These are phyloP conservation scores for Acanthoscelides obtectus DNA, from an alignment of 2,888 invertebrate species.

Conservation along the genomic window DNA sequence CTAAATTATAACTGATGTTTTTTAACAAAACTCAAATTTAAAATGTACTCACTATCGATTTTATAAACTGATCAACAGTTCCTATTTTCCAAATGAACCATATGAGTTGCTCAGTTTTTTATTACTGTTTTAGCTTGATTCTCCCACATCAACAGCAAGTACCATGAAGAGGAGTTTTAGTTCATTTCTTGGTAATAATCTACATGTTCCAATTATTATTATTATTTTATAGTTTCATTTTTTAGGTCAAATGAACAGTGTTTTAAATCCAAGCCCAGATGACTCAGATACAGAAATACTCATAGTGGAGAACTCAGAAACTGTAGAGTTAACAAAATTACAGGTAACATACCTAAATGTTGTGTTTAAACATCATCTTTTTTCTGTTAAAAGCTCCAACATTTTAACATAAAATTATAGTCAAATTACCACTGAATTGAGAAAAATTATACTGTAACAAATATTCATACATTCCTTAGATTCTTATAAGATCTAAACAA, in stretches of 20 bases:
- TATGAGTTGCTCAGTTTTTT: background rate
- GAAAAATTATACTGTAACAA: no score
- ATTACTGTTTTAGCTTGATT: constrained; percentile 63
- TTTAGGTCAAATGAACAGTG: constrained; percentile 65
- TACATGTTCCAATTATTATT: constrained; percentile 2
- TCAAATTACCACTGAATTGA: no score
- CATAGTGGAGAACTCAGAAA: constrained; percentile 60
- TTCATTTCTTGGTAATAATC: constrained; percentile 57
- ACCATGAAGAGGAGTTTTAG: constrained; percentile 69
- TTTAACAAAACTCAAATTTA: no score
- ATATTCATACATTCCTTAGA: no score
- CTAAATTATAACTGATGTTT: no score
- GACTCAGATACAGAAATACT: constrained; percentile 69
- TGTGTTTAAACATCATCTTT: background rate
- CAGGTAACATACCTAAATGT: constrained; percentile 39
- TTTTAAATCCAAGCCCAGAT: constrained; percentile 61
- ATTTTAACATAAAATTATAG: constrained; percentile 3
- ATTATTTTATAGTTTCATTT: constrained; percentile 11
- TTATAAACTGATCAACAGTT: no score
- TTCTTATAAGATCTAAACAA: no score
- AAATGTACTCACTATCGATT: no score
- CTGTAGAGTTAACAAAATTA: constrained; percentile 59
- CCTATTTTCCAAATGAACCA: background rate
- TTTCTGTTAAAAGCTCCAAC: background rate
- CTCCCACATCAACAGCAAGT: constrained; percentile 66